These are phyloP conservation scores for Brachyptera putata DNA, from an alignment of 2,888 invertebrate species.

Conservation along the genomic window DNA sequence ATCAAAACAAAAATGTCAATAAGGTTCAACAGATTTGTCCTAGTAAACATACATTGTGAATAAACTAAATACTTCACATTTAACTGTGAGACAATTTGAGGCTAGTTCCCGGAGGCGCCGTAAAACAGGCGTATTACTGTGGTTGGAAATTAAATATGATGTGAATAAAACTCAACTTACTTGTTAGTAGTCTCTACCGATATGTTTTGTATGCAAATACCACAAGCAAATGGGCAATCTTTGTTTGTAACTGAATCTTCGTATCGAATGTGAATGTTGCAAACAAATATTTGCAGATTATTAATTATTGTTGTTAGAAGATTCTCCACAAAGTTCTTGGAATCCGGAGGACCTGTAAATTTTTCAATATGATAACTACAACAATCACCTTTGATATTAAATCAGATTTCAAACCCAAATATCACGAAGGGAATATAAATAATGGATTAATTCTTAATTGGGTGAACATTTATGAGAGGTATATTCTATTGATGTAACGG, in stretches of 20 bases:
- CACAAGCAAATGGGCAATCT: slow-evolving; percentile 65
- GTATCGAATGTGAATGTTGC: slow-evolving; percentile 75
- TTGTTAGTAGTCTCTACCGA: slow-evolving; percentile 77
- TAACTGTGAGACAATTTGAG: no score
- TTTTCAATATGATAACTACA: slow-evolving; percentile 5
- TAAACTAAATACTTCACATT: no score
- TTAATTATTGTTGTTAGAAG: slow-evolving; percentile 71
- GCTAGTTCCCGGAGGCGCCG: no score
- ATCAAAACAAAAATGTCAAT: no score
- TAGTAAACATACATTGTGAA: no score
- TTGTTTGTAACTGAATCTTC: slow-evolving; percentile 68
- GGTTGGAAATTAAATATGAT: neutral
- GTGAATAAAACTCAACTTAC: slow-evolving; percentile 46
- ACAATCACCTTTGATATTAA: no score
- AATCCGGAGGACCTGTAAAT: slow-evolving; percentile 53
- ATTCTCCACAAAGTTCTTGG: slow-evolving; percentile 61
- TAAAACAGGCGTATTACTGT: neutral
- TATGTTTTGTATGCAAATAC: slow-evolving; percentile 70
- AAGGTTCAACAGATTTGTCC: no score
- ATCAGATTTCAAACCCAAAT: no score
- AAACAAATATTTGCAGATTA: slow-evolving; percentile 72
- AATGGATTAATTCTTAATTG: no score
- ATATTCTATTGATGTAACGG: no score
- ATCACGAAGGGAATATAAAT: no score
- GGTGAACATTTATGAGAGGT: no score